phyloP scores from a whole-genome alignment of 37 sponge, comb jelly and placozoan genomes.

The Petrosia ficiformis region DNA sequence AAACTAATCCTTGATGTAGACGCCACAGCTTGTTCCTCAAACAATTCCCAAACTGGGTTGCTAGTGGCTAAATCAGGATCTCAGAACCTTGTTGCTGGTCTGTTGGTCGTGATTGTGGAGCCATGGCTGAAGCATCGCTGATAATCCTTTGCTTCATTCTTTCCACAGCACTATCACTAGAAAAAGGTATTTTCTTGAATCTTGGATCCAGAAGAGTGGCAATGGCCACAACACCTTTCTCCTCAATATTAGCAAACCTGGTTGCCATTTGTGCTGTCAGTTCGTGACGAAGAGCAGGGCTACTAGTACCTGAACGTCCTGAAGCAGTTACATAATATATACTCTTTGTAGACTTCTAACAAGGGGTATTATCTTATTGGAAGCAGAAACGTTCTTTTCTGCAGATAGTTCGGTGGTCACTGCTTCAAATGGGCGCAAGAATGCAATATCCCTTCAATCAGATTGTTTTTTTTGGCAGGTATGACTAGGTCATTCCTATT shows the following conservation, averaged over 20 bases:
- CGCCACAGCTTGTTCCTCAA: too few species aligned
- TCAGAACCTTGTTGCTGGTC: neutral
- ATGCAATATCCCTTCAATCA: neutral
- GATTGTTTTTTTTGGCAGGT: neutral
- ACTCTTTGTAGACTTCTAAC: neutral
- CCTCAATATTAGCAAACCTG: neutral
- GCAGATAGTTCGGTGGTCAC: neutral
- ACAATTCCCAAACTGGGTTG: too few species aligned
- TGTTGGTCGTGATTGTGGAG: neutral
- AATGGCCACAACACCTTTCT: neutral
- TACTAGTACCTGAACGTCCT: neutral
- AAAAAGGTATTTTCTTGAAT: neutral
- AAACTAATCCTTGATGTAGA: neutral
- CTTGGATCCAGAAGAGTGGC: neutral
- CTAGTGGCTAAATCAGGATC: too few species aligned
- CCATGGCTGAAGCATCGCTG: neutral
- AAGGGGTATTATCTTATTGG: neutral
- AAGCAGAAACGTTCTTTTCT: neutral
- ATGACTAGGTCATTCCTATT: neutral
- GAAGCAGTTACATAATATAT: too few species aligned
- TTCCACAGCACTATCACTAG: neutral
- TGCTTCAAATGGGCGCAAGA: neutral
- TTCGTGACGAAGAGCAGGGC: neutral
- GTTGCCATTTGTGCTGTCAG: neutral
- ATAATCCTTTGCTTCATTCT: conserved; percentile 1